These are phyloP conservation scores for Drosophila erecta DNA, from an alignment of 1,140 invertebrate genomes.

Conservation along the genomic window DNA sequence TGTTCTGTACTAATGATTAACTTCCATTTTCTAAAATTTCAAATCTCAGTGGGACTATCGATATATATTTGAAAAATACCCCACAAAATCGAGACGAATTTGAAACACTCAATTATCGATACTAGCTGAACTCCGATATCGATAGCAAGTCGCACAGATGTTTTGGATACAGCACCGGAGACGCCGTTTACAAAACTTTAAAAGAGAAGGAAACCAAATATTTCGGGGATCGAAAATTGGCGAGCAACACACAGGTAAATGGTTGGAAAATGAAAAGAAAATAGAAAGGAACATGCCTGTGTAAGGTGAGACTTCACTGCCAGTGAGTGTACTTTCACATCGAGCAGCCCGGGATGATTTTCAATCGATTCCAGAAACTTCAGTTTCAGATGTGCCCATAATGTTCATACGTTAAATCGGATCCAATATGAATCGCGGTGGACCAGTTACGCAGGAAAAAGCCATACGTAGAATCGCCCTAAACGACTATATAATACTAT, in stretches of 20 bases:
- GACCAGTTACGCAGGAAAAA: neutral
- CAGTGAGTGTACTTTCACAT: neutral
- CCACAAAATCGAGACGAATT: neutral
- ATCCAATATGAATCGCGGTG: too few species aligned
- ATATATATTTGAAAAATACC: neutral
- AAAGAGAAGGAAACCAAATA: neutral
- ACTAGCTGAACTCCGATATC: neutral
- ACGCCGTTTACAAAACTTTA: constrained; percentile 3
- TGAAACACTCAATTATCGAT: neutral
- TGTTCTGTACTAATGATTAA: too few species aligned
- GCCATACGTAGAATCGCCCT: neutral
- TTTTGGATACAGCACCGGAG: constrained; percentile 2
- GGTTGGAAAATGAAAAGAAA: too few species aligned
- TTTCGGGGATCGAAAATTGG: too few species aligned
- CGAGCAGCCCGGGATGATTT: neutral
- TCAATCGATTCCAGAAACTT: neutral
- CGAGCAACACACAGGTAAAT: too few species aligned
- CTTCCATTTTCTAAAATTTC: too few species aligned
- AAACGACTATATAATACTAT: neutral
- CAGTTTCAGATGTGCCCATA: neutral
- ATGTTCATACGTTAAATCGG: too few species aligned
- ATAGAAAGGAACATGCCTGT: too few species aligned
- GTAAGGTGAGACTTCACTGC: too few species aligned
- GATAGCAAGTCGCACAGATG: constrained; percentile 1
- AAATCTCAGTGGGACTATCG: neutral